Evolutionary conservation across 1,140 invertebrate species (phyloP), one percentile per base, ranked within the genome.

Genomic region (Drosophila prosaltans): DNA sequence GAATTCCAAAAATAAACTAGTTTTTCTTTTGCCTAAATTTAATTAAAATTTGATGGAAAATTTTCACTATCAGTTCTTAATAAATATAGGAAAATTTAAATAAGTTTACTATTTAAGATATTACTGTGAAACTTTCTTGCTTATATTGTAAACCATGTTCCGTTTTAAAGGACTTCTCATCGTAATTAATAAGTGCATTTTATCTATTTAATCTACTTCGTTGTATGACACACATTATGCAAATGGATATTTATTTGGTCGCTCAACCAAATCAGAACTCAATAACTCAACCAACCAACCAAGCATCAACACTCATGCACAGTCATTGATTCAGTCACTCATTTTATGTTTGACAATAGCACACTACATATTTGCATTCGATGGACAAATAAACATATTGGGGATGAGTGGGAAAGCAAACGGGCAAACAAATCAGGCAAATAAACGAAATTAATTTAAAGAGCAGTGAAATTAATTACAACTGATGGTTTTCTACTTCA

Each of bases 401-500:
- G 21, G 16, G 16, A 16, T 16, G 7, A 36, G 30, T 21, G 21
- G 3, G 6, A 16, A 43, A 32, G 2, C 16, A 3, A 8, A 45
- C 9, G 9, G 2, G 7, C 24, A 65, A 43, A 41, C 69, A 26
- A 65, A 54, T 61, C 80, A 81, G 69, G 74, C 83, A 72, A 76
- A 85, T 84, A 72, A 78, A 80, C 61, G 51, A 75, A 85, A 85
- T 85, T 81, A 68, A 84, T 30, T 30, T 30, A 78, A 77, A 78
- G 69, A 72, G 51, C 30, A 69, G 68, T 63, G 16, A 69, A 76
- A 75, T 78, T 85, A 74, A 85, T 84, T 72, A 74, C 51, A 32
- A 28, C 16, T 48, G 45, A 48, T 48, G 16, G 8, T 48, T 36
- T 24, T 11, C 39, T 5, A 40, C 39, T 40, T 11, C 39, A 16